Conservation (phyloP, 2,113 vertebrate genomes). For the Heliornis fulica region DNA sequence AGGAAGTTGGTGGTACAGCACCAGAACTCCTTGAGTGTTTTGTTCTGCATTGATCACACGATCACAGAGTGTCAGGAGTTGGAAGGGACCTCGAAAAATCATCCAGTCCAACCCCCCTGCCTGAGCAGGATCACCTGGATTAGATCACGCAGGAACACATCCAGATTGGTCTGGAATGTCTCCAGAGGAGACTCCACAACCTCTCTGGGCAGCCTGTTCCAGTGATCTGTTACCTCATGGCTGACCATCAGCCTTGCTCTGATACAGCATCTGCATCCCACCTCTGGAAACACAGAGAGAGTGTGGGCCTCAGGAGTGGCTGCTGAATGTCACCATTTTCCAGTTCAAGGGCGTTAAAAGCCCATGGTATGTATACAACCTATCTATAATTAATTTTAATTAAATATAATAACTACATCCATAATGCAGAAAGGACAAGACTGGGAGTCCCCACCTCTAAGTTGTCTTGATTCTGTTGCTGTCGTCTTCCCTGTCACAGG, state of each 20-base stretch:
- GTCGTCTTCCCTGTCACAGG: not conserved
- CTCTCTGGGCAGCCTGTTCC: no score
- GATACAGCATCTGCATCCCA: not conserved
- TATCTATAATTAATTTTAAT: not conserved
- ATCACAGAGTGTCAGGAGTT: no score
- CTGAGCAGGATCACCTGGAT: no score
- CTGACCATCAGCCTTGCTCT: not conserved
- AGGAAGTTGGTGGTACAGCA: slow-evolving; percentile 7
- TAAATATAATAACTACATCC: not conserved
- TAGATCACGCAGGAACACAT: no score
- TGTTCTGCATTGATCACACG: not conserved
- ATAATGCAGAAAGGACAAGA: not conserved
- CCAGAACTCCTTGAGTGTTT: not conserved
- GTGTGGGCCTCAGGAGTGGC: not conserved
- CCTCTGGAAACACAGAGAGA: not conserved
- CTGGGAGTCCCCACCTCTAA: not conserved
- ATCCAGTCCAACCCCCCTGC: no score
- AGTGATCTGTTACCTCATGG: no score
- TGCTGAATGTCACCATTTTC: not conserved
- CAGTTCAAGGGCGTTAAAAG: not conserved
- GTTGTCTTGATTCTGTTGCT: not conserved
- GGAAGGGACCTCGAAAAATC: no score
- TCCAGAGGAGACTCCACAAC: no score
- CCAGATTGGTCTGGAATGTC: no score
- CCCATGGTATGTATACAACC: not conserved